Conservation (phyloP, 2,888 invertebrate species). For the Abrostola triplasia region DNA sequence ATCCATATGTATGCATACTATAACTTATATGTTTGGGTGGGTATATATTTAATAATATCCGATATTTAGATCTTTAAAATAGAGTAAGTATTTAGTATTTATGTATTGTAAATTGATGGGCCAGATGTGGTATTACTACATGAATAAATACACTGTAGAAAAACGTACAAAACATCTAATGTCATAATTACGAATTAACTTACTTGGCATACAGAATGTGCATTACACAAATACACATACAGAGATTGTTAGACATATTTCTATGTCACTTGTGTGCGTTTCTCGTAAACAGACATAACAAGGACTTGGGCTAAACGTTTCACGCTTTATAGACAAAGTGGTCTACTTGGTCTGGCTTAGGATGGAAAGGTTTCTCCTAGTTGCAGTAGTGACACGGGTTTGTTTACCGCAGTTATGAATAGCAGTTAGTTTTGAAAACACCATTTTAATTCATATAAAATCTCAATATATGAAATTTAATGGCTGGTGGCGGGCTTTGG, state of each 20-base stretch:
- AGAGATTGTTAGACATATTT: constrained; percentile 20
- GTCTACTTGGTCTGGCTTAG: no score
- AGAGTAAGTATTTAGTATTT: constrained; percentile 17
- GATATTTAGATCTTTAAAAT: neutral
- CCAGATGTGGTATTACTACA: constrained; percentile 3
- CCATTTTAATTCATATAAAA: no score
- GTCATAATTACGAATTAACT: constrained; percentile 19
- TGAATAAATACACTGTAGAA: constrained; percentile 33
- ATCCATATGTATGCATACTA: constrained; percentile 31
- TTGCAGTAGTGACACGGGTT: no score
- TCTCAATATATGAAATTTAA: no score
- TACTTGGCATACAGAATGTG: constrained; percentile 14
- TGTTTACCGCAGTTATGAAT: no score
- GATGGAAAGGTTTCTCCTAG: no score
- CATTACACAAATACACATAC: constrained; percentile 14
- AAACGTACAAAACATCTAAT: constrained; percentile 48
- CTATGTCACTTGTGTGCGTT: constrained; percentile 24
- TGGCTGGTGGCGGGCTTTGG: no score
- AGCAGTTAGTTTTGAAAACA: no score
- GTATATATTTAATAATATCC: constrained; percentile 30
- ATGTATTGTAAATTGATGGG: constrained; percentile 4
- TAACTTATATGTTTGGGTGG: constrained; percentile 22
- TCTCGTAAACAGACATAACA: neutral
- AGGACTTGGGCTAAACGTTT: neutral
- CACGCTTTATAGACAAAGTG: neutral